Evolutionary conservation across 2,888 invertebrate species (phyloP).

Genomic region (Antitype chi): DNA sequence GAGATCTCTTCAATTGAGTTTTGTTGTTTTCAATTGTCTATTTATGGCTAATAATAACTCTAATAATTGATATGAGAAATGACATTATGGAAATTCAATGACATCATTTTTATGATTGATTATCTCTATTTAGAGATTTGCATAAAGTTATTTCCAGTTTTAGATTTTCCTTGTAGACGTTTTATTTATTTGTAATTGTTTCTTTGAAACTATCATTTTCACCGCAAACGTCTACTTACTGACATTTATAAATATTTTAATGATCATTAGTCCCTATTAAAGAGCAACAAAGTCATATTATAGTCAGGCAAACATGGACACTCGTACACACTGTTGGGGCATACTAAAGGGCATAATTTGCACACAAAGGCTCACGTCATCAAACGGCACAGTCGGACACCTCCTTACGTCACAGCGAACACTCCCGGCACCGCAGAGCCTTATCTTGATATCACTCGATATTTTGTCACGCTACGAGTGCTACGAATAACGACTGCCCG

Average conservation of each 20-base stretch:
- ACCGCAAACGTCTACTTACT: not conserved
- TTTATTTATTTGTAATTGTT: not conserved
- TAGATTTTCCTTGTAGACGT: not conserved
- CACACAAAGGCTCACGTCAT: constrained; percentile 75
- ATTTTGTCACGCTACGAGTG: constrained; percentile 49
- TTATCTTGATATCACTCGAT: constrained; percentile 67
- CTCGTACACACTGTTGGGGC: constrained; percentile 30
- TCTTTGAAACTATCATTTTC: not conserved
- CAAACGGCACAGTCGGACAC: constrained; percentile 77
- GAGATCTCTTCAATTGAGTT: constrained; percentile 44
- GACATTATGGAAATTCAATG: constrained; percentile 3
- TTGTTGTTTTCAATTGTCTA: constrained; percentile 49
- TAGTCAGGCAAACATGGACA: constrained; percentile 15
- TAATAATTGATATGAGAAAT: constrained; percentile 35
- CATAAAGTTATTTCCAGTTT: constrained; percentile 10
- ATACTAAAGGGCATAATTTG: constrained; percentile 65
- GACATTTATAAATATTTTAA: constrained; percentile 23
- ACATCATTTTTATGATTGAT: constrained; percentile 42
- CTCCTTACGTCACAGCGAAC: constrained; percentile 73
- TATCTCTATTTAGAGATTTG: constrained; percentile 5
- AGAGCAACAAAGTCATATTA: constrained; percentile 20
- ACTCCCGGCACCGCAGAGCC: constrained; percentile 54
- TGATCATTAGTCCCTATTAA: constrained; percentile 10
- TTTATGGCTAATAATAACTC: constrained; percentile 34
- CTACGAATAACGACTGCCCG: constrained; percentile 25